Percentiles rank a stretch among this genome's conserved stretches.
These are phyloP conservation scores for Tricholauxania praeusta DNA, from an alignment of 2,888 invertebrate species.

Conservation along the genomic window DNA sequence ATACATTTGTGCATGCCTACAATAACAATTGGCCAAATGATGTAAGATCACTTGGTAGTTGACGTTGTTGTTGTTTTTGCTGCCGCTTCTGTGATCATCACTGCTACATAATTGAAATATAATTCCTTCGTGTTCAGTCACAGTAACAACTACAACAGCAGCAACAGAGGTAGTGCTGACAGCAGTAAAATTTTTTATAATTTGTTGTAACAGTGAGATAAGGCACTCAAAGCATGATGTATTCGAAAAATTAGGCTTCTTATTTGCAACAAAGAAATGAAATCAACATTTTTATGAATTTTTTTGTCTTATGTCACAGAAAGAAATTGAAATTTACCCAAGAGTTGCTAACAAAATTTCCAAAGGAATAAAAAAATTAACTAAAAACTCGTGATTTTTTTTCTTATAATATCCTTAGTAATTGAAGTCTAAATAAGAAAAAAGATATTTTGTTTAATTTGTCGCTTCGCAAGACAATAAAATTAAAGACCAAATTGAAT, in stretches of 20 bases:
- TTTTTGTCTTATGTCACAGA: no score
- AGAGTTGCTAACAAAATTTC: no score
- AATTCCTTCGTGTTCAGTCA: slow-evolving; percentile 2
- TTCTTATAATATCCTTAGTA: no score
- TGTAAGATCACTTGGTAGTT: slow-evolving; percentile 1
- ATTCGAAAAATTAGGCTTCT: background rate
- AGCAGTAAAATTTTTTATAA: background rate
- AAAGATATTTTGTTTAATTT: no score
- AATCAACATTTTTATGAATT: no score
- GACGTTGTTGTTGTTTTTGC: background rate
- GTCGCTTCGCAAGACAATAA: no score
- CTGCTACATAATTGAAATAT: slow-evolving; percentile 10
- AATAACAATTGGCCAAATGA: background rate
- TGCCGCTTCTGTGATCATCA: slow-evolving; percentile 3
- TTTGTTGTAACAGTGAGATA: background rate
- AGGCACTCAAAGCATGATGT: background rate
- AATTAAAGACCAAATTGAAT: no score
- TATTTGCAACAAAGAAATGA: background rate
- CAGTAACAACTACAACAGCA: background rate
- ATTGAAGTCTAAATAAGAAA: no score
- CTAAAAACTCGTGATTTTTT: no score
- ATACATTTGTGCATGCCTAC: background rate
- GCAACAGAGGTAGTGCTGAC: background rate
- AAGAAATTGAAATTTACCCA: no score
- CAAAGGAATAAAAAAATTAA: no score